Evolutionary conservation across 2,113 vertebrate genomes (phyloP).

Genomic region (Tricholaema leucomelas): DNA sequence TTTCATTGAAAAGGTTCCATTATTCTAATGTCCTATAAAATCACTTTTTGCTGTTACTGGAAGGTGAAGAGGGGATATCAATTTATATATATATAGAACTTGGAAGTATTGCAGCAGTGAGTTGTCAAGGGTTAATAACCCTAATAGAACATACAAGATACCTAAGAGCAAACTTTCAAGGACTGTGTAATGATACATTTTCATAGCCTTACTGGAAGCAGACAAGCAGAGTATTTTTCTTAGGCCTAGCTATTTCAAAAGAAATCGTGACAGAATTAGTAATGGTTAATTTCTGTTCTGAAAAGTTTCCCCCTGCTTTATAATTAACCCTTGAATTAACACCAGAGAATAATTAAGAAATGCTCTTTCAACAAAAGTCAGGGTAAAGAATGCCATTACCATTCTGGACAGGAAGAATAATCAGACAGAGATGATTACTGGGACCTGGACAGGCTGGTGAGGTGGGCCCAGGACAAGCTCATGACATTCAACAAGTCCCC

Average conservation of each 20-base stretch:
- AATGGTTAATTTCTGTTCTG: neutral
- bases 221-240: neutral
- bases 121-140: constrained; percentile 67
- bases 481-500: no score
- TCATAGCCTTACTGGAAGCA: neutral
- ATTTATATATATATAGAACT: constrained; percentile 62
- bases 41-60: constrained; percentile 65
- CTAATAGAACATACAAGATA: constrained; percentile 7
- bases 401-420: neutral
- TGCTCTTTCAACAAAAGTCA: neutral
- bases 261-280: neutral
- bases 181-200: constrained; percentile 39
- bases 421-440: neutral
- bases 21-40: constrained; percentile 82
- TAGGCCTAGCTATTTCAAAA: neutral
- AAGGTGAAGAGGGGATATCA: constrained; percentile 72
- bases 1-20: constrained; percentile 83
- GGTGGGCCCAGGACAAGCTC: no score
- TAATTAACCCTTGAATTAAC: neutral
- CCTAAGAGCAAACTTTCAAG: constrained; percentile 45
- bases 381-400: neutral
- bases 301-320: neutral
- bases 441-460: no score
- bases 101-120: neutral
- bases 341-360: neutral